A percentile compares a stretch with the other conserved stretches of the same genome.
These are phyloP conservation scores for Bemisia tabaci DNA, from an alignment of 1,140 invertebrate genomes.

Conservation along the genomic window DNA sequence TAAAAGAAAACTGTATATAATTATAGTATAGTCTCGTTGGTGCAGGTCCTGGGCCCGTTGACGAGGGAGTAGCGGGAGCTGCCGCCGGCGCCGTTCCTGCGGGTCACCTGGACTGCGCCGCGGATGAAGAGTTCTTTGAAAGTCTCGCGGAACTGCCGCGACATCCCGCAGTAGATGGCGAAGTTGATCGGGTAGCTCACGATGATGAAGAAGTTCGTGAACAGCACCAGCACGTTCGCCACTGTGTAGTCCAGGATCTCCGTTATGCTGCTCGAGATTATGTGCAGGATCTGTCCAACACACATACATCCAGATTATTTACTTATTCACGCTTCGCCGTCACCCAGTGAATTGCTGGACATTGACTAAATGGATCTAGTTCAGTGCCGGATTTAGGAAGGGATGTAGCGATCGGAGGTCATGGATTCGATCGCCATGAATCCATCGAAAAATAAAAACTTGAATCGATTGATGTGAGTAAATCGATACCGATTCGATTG, in stretches of 20 bases:
- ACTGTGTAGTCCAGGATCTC: constrained; percentile 64
- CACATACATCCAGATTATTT: too few relatives aligned
- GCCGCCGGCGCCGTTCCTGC: constrained; percentile 33
- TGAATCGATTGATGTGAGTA: too few relatives aligned
- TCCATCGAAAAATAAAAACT: too few relatives aligned
- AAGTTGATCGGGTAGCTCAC: constrained; percentile 88
- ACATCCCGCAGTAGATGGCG: constrained; percentile 92
- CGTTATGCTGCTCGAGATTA: constrained; percentile 53
- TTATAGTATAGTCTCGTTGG: constrained; percentile 69
- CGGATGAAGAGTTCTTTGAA: constrained; percentile 77
- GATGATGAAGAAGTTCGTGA: constrained; percentile 84
- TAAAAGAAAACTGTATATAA: too few relatives aligned
- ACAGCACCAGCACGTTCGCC: constrained; percentile 67
- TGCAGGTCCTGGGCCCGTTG: constrained; percentile 62
- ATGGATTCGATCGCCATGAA: too few relatives aligned
- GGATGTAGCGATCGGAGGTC: too few relatives aligned
- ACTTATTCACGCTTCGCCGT: too few relatives aligned
- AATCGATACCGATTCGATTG: too few relatives aligned
- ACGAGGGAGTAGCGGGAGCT: constrained; percentile 61
- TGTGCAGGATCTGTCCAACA: constrained; percentile 60
- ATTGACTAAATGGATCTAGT: too few relatives aligned
- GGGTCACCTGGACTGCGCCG: constrained; percentile 27
- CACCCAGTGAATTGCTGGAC: too few relatives aligned
- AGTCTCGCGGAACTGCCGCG: constrained; percentile 80
- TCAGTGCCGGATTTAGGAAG: too few relatives aligned